Conservation (phyloP, 2,888 invertebrate genomes). For the Agonopterix subpropinquella region DNA sequence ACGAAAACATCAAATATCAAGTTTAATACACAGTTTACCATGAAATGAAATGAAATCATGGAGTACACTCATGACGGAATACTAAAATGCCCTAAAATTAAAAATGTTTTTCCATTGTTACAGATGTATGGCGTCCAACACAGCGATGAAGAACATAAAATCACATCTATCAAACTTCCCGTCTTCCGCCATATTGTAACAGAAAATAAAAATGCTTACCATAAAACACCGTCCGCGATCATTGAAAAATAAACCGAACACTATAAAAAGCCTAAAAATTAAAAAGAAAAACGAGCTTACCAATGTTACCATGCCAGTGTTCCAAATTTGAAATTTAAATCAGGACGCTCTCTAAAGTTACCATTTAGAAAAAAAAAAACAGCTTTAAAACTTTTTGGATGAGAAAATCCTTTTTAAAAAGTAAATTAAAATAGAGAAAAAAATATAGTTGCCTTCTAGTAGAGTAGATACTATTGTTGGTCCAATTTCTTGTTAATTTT, state of each 20-base stretch:
- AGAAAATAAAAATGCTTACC: conserved; percentile 47
- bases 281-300: conserved; percentile 63
- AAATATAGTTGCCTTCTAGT: conserved; percentile 64
- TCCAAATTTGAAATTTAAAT: conserved; percentile 23
- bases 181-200: conserved; percentile 25
- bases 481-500: conserved; percentile 43
- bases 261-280: conserved; percentile 44
- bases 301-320: conserved; percentile 30
- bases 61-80: neutral
- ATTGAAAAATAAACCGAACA: conserved; percentile 27
- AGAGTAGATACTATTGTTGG: conserved; percentile 42
- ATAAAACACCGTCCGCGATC: conserved; percentile 47
- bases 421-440: conserved; percentile 11
- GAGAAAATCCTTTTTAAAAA: conserved; percentile 16
- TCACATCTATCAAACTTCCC: conserved; percentile 7
- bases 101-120: conserved; percentile 27
- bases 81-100: neutral
- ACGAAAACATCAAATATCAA: too few relatives aligned
- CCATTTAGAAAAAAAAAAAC: conserved; percentile 16
- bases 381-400: conserved; percentile 34
- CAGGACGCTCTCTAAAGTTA: conserved; percentile 14
- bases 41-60: too few relatives aligned
- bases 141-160: conserved; percentile 21
- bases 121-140: conserved; percentile 48
- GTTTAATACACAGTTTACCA: too few relatives aligned